Conservation (phyloP, 2,113 vertebrate genomes). For the Macrotis lagotis region DNA sequence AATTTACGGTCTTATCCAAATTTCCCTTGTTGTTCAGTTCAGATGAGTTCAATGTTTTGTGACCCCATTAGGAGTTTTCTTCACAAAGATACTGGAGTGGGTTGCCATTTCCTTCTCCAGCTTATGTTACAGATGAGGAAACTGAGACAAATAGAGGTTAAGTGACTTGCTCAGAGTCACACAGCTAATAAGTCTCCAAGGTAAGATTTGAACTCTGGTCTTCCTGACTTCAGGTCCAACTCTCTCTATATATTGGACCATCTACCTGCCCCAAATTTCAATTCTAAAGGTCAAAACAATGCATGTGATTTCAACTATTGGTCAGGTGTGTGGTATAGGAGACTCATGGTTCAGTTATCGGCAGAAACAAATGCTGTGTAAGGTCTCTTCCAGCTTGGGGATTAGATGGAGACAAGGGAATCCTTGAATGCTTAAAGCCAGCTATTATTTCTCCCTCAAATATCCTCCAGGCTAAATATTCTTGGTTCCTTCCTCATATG, state of each 20-base stretch:
- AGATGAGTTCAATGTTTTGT: background rate
- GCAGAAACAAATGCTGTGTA: background rate
- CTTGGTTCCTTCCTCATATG: background rate
- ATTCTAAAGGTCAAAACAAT: background rate
- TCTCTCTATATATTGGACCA: background rate
- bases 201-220: background rate
- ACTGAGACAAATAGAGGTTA: background rate
- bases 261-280: background rate
- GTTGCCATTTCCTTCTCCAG: background rate
- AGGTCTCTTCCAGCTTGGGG: background rate
- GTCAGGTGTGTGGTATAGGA: background rate
- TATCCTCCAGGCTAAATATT: background rate
- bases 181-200: background rate
- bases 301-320: background rate
- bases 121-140: background rate
- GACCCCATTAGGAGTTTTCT: background rate
- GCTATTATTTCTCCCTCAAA: background rate
- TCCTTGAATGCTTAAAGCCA: background rate
- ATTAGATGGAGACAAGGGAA: background rate
- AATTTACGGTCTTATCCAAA: background rate
- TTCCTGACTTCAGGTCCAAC: background rate
- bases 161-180: background rate
- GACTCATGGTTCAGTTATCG: background rate
- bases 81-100: background rate
- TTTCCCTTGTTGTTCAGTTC: background rate